phyloP scores from a whole-genome alignment of 2,113 vertebrate genomes.

The Columba janthina region DNA sequence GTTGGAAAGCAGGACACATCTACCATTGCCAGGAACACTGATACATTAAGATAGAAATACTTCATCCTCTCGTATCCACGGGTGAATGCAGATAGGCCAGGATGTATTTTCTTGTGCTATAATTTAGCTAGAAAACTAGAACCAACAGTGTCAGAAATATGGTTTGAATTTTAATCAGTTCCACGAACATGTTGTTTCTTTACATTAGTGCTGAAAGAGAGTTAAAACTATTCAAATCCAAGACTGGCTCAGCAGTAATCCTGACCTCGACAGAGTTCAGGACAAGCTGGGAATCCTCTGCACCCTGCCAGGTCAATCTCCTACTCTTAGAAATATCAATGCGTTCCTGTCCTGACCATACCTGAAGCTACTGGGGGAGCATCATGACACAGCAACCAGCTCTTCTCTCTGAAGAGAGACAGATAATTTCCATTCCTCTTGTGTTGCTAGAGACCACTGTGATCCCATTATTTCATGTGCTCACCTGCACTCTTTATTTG shows the following conservation, averaged over 20 bases:
- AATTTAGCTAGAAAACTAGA: slow-evolving; percentile 28
- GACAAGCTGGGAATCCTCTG: not conserved
- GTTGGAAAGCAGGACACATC: slow-evolving; percentile 32
- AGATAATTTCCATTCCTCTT: not conserved
- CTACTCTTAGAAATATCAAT: not conserved
- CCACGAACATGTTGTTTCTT: not conserved
- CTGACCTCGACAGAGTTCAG: not conserved
- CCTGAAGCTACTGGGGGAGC: not conserved
- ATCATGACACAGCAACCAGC: not conserved
- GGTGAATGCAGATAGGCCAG: slow-evolving; percentile 23
- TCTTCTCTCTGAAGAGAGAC: not conserved
- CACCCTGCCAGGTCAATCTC: not conserved
- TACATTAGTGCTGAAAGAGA: not conserved
- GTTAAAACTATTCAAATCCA: not conserved
- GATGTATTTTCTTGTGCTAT: slow-evolving; percentile 4
- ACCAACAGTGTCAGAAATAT: not conserved
- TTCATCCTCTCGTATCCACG: slow-evolving; percentile 43
- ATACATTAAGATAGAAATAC: slow-evolving; percentile 48
- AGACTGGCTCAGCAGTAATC: not conserved
- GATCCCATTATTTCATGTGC: not conserved
- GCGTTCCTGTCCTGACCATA: not conserved
- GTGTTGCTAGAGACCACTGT: not conserved
- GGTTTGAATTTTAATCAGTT: slow-evolving; percentile 23
- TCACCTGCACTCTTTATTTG: not conserved
- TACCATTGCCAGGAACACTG: slow-evolving; percentile 3